phyloP scores from a whole-genome alignment of 2,888 invertebrate genomes.

The Homarus gammarus region DNA sequence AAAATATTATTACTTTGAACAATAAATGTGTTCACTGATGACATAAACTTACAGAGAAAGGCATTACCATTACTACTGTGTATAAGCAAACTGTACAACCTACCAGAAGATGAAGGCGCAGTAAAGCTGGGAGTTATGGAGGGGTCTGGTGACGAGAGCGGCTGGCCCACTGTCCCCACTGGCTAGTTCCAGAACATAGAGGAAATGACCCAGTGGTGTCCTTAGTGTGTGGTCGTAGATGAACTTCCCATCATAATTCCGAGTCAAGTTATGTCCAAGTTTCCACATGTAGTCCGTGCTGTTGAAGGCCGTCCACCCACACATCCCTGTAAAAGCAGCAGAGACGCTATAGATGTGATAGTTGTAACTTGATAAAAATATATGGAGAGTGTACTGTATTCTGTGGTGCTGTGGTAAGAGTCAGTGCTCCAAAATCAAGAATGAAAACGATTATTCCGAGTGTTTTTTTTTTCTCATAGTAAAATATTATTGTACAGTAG shows the following conservation, averaged over 20 bases:
- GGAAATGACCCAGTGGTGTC: constrained; percentile 11
- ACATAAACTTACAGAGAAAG: neutral
- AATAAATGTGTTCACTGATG: neutral
- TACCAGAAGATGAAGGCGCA: constrained; percentile 49
- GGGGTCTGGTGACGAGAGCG: constrained; percentile 10
- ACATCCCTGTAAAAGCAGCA: constrained; percentile 26
- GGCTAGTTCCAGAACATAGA: constrained; percentile 19
- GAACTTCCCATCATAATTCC: neutral
- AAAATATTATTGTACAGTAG: no score
- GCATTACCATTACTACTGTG: no score
- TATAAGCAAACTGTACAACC: neutral
- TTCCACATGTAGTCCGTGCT: constrained; percentile 35
- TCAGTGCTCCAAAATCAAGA: no score
- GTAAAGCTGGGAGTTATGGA: constrained; percentile 35
- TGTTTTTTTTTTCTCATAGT: no score
- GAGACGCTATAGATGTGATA: no score
- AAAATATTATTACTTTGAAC: no score
- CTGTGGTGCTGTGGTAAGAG: no score
- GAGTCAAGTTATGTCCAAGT: constrained; percentile 25
- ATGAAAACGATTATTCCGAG: no score
- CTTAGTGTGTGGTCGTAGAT: constrained; percentile 27
- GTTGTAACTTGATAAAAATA: no score
- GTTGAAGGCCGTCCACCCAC: constrained; percentile 36
- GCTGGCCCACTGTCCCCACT: constrained; percentile 33
- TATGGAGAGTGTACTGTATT: no score